Evolutionary conservation across 2,888 invertebrate species (phyloP), one percentile per base, ranked within the genome.

Genomic region (Watsonalla binaria): DNA sequence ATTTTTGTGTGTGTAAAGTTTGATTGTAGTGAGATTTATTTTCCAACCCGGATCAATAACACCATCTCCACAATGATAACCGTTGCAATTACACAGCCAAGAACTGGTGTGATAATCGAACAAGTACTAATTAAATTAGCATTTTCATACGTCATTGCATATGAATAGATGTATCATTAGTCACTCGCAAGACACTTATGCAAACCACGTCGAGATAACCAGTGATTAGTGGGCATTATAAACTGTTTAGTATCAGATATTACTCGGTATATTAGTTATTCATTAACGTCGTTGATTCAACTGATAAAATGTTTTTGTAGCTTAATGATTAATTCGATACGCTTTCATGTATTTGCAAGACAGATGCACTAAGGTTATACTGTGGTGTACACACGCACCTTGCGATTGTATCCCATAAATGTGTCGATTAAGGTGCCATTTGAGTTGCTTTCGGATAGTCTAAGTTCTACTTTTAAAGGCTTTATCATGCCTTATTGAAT

Each of bases 191-290:
- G 13, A 14, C 15, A 39, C 37, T 73, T 65, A 71, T 63, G 68
- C 74, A 66, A 66, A 70, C 62, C 57, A 52, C 55, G 60, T 62
- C 58, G 54, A 63, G 61, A 62, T 62, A 62, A 60, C 62, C 52
- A 59, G 62, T 62, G 63, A 71, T 75, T 75, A 71, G 59, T 54
- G 53, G 60, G 50, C 62, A 63, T 65, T 67, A 62, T 63, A 56
- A 59, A 57, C 35, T 33, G 37, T 37, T 11, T 49, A 37, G 13
- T 15, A 49, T 37, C 11, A 14, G 35, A 48, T 35, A 48, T 35
- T 49, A 49, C 49, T 39, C 42, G 42, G 42, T 42, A 11, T 42
- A 42, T 42, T 42, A 42, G 42, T 42, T 42, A 42, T 42, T 42
- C 42, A 42, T 42, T 42, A 42, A 42, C 42, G 11, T 42, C 37